Conservation (phyloP, 2,797 vertebrate genomes). For the Crax fasciolata region DNA sequence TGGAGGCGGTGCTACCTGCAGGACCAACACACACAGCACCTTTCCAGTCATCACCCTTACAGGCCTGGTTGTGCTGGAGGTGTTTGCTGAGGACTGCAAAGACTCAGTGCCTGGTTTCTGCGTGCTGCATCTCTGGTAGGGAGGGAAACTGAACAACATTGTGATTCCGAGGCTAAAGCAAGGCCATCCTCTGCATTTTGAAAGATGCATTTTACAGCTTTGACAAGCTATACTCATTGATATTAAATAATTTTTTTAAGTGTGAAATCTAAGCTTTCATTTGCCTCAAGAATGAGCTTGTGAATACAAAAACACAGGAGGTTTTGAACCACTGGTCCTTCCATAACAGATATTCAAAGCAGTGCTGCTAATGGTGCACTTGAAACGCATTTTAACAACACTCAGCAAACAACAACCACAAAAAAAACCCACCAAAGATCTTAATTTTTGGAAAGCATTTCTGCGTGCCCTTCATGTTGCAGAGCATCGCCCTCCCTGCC, state of each 20-base stretch:
- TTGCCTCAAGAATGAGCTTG: background rate
- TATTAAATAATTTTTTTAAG: background rate
- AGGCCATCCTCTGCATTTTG: background rate
- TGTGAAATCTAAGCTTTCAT: background rate
- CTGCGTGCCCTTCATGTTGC: background rate
- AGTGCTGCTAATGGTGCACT: background rate
- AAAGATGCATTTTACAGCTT: background rate
- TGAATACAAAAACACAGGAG: background rate
- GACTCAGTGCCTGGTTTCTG: background rate
- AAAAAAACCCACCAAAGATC: background rate
- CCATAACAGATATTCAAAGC: background rate
- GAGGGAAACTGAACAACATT: background rate
- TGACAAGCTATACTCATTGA: background rate
- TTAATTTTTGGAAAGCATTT: background rate
- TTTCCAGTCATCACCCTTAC: background rate
- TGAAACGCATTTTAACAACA: background rate
- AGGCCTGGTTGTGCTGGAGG: background rate
- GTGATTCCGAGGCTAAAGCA: background rate
- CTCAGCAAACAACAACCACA: background rate
- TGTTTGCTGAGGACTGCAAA: background rate
- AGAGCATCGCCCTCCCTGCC: background rate
- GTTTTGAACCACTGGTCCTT: background rate
- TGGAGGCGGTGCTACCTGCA: background rate
- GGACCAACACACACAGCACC: background rate
- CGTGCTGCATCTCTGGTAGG: background rate